These are phyloP conservation scores for Habroteleia sp. DNA, from an alignment of 2,888 invertebrate genomes.

Conservation along the genomic window DNA sequence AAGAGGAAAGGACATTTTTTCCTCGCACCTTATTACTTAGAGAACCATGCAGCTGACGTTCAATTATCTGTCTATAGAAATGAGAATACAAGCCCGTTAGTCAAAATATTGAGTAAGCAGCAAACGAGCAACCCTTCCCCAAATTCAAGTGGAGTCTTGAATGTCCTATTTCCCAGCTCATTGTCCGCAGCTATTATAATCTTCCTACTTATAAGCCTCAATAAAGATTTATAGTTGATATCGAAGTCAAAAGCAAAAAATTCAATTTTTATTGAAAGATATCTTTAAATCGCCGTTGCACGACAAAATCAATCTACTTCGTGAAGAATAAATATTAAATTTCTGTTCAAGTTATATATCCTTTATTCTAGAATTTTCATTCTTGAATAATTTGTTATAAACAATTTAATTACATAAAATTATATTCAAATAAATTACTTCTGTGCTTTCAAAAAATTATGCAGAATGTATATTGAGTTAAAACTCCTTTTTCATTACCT, in stretches of 20 bases:
- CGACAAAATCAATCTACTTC: no score
- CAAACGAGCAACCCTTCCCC: slow-evolving; percentile 63
- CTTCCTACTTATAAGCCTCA: slow-evolving; percentile 49
- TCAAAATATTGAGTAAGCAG: slow-evolving; percentile 59
- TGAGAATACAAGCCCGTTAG: slow-evolving; percentile 66
- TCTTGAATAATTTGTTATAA: no score
- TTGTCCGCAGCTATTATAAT: slow-evolving; percentile 76
- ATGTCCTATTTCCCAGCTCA: slow-evolving; percentile 73
- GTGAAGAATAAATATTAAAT: no score
- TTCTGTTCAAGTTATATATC: no score
- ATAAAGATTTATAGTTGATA: slow-evolving; percentile 44
- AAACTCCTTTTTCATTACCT: no score
- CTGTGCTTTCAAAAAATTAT: no score
- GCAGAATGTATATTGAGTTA: no score
- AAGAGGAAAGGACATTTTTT: slow-evolving; percentile 18
- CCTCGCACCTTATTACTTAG: slow-evolving; percentile 53
- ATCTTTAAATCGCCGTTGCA: no score
- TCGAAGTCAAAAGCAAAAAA: slow-evolving; percentile 36
- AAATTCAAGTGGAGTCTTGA: slow-evolving; percentile 67
- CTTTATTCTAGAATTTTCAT: no score
- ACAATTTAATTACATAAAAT: no score
- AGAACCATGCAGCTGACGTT: slow-evolving; percentile 79
- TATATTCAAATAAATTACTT: no score
- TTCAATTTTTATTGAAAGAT: no score
- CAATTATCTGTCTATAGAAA: slow-evolving; percentile 75